Conservation (phyloP, 2,797 vertebrate species). For the Salarias fasciatus region DNA sequence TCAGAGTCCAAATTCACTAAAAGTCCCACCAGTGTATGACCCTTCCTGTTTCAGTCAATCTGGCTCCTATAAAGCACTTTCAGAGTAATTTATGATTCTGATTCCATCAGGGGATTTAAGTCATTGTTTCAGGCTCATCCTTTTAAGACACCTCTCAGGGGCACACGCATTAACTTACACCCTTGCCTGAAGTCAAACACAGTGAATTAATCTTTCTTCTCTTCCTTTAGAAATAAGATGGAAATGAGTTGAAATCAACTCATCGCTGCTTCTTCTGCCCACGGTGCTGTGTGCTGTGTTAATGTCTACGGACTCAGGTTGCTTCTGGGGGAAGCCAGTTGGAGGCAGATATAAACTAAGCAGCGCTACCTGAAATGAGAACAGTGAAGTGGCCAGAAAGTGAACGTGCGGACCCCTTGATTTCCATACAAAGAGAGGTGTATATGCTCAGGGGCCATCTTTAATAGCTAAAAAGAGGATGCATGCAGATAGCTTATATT, state of each 20-base stretch:
- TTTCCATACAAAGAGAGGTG: slow-evolving; percentile 73
- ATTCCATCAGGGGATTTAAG: slow-evolving; percentile 45
- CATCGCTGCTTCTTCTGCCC: slow-evolving; percentile 32
- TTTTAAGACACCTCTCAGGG: slow-evolving; percentile 60
- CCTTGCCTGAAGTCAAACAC: slow-evolving; percentile 55
- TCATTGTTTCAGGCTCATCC: slow-evolving; percentile 54
- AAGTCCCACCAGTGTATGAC: background rate
- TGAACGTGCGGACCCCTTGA: slow-evolving; percentile 49
- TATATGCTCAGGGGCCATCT: slow-evolving; percentile 66
- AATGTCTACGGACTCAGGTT: slow-evolving; percentile 46
- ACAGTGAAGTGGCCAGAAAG: slow-evolving; percentile 45
- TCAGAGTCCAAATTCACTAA: background rate
- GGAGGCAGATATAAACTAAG: slow-evolving; percentile 59
- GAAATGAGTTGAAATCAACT: slow-evolving; percentile 62
- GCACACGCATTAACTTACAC: slow-evolving; percentile 59
- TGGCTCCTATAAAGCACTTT: slow-evolving; percentile 29
- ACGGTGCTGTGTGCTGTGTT: slow-evolving; percentile 41
- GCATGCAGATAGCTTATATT: slow-evolving; percentile 69
- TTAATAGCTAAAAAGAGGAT: slow-evolving; percentile 56
- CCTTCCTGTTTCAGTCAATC: slow-evolving; percentile 24
- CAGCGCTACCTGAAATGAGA: slow-evolving; percentile 63
- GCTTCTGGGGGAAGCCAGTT: slow-evolving; percentile 63
- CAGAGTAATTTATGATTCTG: slow-evolving; percentile 41
- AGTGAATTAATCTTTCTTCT: slow-evolving; percentile 55
- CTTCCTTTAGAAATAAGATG: slow-evolving; percentile 59